Base-by-base conservation (phyloP, 2,797 vertebrate genomes). In the Cossypha caffra region DNA sequence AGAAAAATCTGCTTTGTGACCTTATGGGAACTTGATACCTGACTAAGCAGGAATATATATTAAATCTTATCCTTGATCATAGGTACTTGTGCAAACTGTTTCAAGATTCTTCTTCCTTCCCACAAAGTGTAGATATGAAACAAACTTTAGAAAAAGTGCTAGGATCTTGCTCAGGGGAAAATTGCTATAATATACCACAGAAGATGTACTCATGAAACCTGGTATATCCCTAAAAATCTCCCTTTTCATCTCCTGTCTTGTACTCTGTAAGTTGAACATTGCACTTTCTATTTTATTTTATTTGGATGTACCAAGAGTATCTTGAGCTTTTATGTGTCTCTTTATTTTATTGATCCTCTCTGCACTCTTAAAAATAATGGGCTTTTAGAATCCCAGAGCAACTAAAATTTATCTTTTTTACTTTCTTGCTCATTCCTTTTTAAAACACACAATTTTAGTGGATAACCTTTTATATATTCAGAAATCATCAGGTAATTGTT, bases 301-400 rank as follows among this genome's bases (percentile, higher is more conserved):
- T 97, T 93, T 96, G 95, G 96, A 95, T 94, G 92, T 91, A 91
- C 83, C 82, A 78, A 79, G 93, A 93, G 96, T 96, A 96, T 94
- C 97, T 96, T 90, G 86, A 93, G 95, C 84, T 97, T 98, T 98
- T 98, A 98, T 97, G 85, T 91, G 93, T 96, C 91, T 90, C 88
- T 97, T 96, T 97, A 97, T 98, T 98, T 98, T 98, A 97, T 96
- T 97, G 96, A 98, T 98, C 93, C 89, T 96, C 79, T 96, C 95
- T 43, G 45, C 86, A 93, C 93, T 95, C 96, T 97, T 97, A 98
- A 98, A 98, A 97, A 97, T 97, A 98, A 98, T 95, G 94, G 97
- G 93, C 95, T 97, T 97, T 98, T 98, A 98, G 96, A 96, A 96
- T 91, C 96, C 95, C 95, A 86, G 57, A 4, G 51, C 93, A 96